These are phyloP conservation scores for Podilymbus podiceps DNA, from an alignment of 2,113 vertebrate species.

Conservation along the genomic window DNA sequence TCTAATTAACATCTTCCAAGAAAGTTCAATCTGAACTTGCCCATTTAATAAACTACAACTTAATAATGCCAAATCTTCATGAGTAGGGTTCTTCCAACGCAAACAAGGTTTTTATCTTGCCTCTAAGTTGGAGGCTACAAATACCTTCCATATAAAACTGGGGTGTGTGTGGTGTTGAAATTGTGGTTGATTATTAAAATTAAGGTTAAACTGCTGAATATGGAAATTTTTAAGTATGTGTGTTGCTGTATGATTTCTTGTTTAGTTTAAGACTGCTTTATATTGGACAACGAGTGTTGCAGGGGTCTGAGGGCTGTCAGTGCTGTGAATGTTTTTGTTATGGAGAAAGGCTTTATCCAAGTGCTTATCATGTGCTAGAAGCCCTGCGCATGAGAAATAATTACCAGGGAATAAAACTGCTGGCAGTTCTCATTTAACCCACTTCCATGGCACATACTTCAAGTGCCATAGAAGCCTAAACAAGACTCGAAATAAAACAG, in stretches of 20 bases:
- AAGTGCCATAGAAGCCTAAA: slow-evolving; percentile 3
- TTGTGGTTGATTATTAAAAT: neutral
- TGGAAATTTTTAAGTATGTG: too few relatives aligned
- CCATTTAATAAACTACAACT: neutral
- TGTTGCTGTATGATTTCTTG: neutral
- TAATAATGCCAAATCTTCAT: neutral
- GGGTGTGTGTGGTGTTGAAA: too few relatives aligned
- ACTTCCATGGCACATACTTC: neutral
- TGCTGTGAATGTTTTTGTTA: neutral
- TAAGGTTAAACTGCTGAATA: neutral
- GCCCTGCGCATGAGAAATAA: neutral
- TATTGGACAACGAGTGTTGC: neutral
- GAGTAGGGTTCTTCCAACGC: neutral
- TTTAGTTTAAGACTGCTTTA: neutral
- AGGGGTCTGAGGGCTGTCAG: slow-evolving; percentile 4
- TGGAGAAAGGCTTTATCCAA: neutral
- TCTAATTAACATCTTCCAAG: neutral
- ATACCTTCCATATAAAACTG: neutral
- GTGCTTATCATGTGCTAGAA: neutral
- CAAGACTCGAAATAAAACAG: neutral
- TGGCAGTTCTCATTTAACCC: slow-evolving; percentile 28
- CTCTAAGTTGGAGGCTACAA: neutral
- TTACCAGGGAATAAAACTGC: slow-evolving; percentile 1
- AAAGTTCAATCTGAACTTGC: neutral
- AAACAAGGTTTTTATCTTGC: neutral